Evolutionary conservation across 2,113 vertebrate genomes (phyloP).

Genomic region (Entosphenus tridentatus): DNA sequence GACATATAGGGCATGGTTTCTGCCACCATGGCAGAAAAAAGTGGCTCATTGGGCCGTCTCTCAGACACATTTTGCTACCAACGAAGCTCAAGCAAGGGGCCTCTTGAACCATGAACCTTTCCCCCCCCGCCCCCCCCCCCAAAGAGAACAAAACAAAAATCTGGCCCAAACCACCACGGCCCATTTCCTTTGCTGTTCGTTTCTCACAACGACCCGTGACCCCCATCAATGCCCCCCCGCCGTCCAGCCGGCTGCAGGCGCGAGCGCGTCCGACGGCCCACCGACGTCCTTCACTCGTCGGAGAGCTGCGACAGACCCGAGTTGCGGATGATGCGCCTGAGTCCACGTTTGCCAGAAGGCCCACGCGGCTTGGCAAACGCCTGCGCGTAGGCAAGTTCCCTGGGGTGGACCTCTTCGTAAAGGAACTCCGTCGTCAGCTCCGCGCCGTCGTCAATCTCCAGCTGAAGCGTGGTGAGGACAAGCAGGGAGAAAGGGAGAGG

Average conservation of each 20-base stretch:
- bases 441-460: conserved; percentile 68
- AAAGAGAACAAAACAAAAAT: too few species aligned
- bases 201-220: neutral
- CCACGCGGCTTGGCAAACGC: conserved; percentile 84
- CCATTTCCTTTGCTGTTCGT: too few species aligned
- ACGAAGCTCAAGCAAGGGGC: too few species aligned
- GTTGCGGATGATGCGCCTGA: conserved; percentile 74
- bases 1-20: too few species aligned
- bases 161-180: too few species aligned
- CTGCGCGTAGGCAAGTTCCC: conserved; percentile 77
- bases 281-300: neutral
- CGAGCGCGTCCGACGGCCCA: neutral
- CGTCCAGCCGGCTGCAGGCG: neutral
- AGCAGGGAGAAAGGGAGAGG: neutral
- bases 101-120: too few species aligned
- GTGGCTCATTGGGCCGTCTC: too few species aligned
- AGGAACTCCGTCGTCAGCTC: conserved; percentile 73
- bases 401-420: conserved; percentile 87
- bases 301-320: conserved; percentile 15
- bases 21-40: too few species aligned
- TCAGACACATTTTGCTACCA: too few species aligned
- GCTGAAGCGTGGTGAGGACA: conserved; percentile 20
- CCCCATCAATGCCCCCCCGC: neutral
- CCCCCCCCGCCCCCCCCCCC: too few species aligned
- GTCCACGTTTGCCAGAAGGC: conserved; percentile 69